Base-by-base conservation (phyloP, 2,113 vertebrate genomes). In the Trichomycterus rosablanca region DNA sequence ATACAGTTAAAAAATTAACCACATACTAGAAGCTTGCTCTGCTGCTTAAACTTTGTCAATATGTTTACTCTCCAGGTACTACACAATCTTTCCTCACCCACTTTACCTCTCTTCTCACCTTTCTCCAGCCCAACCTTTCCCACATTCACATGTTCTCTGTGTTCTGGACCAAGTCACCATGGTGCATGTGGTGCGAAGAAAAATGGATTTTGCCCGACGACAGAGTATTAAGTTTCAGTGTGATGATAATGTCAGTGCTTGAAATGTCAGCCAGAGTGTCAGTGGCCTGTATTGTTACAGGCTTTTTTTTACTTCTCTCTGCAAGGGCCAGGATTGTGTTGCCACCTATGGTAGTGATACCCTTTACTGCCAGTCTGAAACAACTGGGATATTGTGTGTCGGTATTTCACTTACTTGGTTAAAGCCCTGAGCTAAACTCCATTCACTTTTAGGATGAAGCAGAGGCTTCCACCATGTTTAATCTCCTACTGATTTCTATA, bases 141-240 rank as follows among this genome's bases (percentile, higher is more conserved):
- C 14, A 23, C 35, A 23, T 11, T 59, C 30, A 48, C 42, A 59
- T 10, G 19, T 10, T 18, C 18, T 46, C 28, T 48, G 43, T 16
- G 19, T 34, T 61, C 35, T 39, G 23, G 18, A 18, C 19, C 6
- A 19, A 50, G 59, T 57, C 52, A 44, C 35, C 26, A 11, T 44
- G 57, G 12, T 4, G 14, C 23, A 22, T 16, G 23, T 50, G 24
- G 50, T 35, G 23, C 8, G 19, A 2, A 48, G 64, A 26, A 50
- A 12, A 46, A 34, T 18, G 18, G 35, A 46, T 54, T 52, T 53
- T 43, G 3, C 56, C 26, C 56, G 64, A 63, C 42, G 54, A 37
- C 34, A 49, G 20, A 50, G 49, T 61, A 66, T 51, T 66, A 63
- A 52, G 14, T 49, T 67, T 65, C 51, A 66, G 51, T 23, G 16